phyloP scores from a whole-genome alignment of 2,797 vertebrate species.

The Hylomyscus alleni region DNA sequence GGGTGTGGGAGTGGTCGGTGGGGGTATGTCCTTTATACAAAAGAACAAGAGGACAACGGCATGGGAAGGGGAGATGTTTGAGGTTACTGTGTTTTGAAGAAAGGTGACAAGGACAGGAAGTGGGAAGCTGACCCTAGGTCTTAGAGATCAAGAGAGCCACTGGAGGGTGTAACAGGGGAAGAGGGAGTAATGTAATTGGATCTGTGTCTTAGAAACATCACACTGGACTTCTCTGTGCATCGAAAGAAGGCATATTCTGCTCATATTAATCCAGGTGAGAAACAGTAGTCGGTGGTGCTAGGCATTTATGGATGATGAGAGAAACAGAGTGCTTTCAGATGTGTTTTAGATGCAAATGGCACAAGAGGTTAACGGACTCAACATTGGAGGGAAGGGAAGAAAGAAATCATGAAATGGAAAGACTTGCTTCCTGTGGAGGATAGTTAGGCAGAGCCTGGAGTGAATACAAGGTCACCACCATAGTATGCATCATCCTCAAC shows the following conservation, averaged over 20 bases:
- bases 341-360: not conserved
- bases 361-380: not conserved
- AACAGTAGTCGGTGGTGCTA: not conserved
- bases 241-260: not conserved
- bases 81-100: not conserved
- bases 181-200: not conserved
- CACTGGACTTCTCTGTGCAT: not conserved
- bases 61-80: not conserved
- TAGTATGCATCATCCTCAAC: fast-evolving
- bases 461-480: not conserved
- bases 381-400: not conserved
- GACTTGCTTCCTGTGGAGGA: not conserved
- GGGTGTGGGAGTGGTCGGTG: too few relatives aligned
- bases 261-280: conserved; percentile 38
- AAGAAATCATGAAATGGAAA: not conserved
- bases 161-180: not conserved
- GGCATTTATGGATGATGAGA: not conserved
- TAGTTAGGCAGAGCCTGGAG: not conserved
- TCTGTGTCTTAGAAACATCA: conserved; percentile 23
- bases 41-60: not conserved
- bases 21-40: not conserved
- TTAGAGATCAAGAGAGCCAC: conserved; percentile 18
- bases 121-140: not conserved
- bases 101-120: not conserved
- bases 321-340: not conserved